phyloP scores from a whole-genome alignment of 1,140 invertebrate species.

The Artemia franciscana region DNA sequence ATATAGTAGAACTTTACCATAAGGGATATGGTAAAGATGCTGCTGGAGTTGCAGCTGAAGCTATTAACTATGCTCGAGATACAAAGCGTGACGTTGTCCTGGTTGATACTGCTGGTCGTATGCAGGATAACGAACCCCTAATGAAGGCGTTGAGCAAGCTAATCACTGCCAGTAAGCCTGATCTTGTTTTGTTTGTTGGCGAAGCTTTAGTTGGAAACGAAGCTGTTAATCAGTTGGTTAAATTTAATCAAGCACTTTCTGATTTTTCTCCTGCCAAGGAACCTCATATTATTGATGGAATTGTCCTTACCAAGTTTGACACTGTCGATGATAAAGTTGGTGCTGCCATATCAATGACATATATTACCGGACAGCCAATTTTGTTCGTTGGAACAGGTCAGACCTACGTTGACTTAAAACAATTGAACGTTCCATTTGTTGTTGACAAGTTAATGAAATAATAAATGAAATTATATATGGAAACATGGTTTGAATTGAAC shows the following conservation, averaged over 20 bases:
- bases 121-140: constrained; percentile 98
- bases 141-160: constrained; percentile 88
- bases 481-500: too few species aligned
- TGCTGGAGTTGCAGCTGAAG: constrained; percentile 90
- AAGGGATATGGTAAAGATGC: constrained; percentile 97
- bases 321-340: constrained; percentile 99
- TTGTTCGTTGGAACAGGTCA: constrained; percentile 99
- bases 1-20: constrained; percentile 86
- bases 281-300: constrained; percentile 87
- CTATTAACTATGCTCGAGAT: constrained; percentile 67
- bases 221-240: constrained; percentile 93
- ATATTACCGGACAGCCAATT: constrained; percentile 97
- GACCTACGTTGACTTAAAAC: constrained; percentile 93
- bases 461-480: too few species aligned
- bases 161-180: constrained; percentile 74
- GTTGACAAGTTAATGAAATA: constrained; percentile 89
- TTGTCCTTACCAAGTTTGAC: constrained; percentile 95
- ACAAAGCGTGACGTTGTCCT: constrained; percentile 72
- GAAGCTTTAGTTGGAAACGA: constrained; percentile 99
- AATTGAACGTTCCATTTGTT: constrained; percentile 86
- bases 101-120: constrained; percentile 91
- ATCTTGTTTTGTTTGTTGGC: constrained; percentile 93
- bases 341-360: constrained; percentile 98
- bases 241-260: constrained; percentile 91
- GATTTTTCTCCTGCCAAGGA: constrained; percentile 57